These are phyloP conservation scores for Rhorus exstirpatorius DNA, from an alignment of 2,888 invertebrate genomes.

Conservation along the genomic window DNA sequence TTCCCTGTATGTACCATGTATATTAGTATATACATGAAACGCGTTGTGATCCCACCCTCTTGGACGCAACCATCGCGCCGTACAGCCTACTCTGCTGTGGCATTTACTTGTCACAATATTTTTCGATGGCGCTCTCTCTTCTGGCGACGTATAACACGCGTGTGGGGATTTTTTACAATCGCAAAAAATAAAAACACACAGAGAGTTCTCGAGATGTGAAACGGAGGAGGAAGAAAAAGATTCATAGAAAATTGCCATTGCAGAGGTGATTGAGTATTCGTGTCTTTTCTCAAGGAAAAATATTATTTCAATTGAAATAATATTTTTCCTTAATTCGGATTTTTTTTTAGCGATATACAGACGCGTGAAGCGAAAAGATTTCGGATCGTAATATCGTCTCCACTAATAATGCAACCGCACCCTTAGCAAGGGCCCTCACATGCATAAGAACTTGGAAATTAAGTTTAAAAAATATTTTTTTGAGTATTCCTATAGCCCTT, in stretches of 20 bases:
- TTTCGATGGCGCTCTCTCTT: conserved; percentile 28
- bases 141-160: neutral
- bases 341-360: too few relatives aligned
- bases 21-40: neutral
- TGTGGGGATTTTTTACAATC: neutral
- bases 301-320: neutral
- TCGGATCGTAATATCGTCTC: too few relatives aligned
- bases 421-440: too few relatives aligned
- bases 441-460: too few relatives aligned
- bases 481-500: too few relatives aligned
- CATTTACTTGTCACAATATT: conserved; percentile 62
- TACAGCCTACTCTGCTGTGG: neutral
- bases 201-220: neutral
- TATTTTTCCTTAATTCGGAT: neutral
- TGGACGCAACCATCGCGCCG: conserved; percentile 9
- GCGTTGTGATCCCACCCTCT: conserved; percentile 23
- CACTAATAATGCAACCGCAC: too few relatives aligned
- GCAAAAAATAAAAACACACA: neutral
- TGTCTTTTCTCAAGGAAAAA: conserved; percentile 12
- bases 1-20: neutral
- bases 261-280: conserved; percentile 24
- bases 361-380: too few relatives aligned
- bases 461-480: too few relatives aligned
- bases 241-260: neutral
- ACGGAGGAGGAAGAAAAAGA: neutral